Evolutionary conservation across 2,888 invertebrate genomes (phyloP), one percentile per base, ranked within the genome.

Genomic region (Nudaria mundana): DNA sequence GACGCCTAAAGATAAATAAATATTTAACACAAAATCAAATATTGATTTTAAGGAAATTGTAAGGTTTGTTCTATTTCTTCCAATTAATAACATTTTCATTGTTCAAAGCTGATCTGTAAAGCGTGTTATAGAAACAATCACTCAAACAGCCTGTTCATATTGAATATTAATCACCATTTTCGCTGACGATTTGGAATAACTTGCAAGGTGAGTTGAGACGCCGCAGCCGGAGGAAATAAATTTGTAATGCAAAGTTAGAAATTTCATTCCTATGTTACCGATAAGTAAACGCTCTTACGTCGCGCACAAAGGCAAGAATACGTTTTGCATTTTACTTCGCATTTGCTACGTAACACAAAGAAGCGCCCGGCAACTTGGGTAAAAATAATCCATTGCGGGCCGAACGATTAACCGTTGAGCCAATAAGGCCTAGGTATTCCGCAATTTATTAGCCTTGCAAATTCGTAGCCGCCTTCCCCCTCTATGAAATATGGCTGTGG

Each of bases 361-460:
- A 71, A 70, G 55, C 53, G 63, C 48, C 53, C n/a, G 61, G 63
- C 53, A 68, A 71, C 66, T 74, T 71, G 55, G 68, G 63, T 71
- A 76, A 79, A 74, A 78, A 78, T 82, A 81, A 83, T 81, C 81
- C 80, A 78, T 69, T 77, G 63, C 67, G 62, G 66, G 57, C 57
- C 63, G 66, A 71, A 72, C 75, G 80, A 80, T 83, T 81, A 76
- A 81, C 70, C 68, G 70, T 64, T 77, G 77, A 82, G 81, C 84
- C 85, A 85, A 84, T 88, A 85, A 82, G 80, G 81, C 81, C 82
- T 85, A 85, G 85, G 81, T 82, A 81, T 81, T 77, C 78, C 77
- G 77, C 82, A 85, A 87, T 87, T 86, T 86, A 87, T 86, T 87
- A 87, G 86, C 86, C 83, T 87, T 87, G 87, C 87, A 87, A 88